phyloP scores from a whole-genome alignment of 2,113 vertebrate genomes.

The Butorides virescens region DNA sequence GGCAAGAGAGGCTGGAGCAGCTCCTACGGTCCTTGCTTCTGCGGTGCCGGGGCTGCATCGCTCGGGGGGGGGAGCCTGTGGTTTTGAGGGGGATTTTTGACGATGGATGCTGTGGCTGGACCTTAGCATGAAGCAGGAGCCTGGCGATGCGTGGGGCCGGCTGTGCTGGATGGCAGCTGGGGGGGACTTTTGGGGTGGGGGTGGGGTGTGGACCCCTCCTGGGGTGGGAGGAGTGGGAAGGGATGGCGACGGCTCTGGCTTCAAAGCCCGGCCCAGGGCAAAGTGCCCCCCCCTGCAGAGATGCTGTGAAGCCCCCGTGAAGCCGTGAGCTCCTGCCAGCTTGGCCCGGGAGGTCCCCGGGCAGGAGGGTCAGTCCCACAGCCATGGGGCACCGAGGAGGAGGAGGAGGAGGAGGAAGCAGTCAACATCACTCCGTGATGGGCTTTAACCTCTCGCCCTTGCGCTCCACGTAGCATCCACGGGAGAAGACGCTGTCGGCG shows the following conservation, averaged over 20 bases:
- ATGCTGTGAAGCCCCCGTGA: neutral
- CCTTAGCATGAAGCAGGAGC: neutral
- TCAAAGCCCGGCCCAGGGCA: accelerated
- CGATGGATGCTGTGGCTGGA: neutral
- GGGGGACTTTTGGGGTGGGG: no score
- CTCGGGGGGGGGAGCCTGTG: neutral
- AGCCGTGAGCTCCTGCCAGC: neutral
- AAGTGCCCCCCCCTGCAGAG: neutral
- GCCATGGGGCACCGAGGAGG: neutral
- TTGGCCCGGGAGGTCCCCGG: neutral
- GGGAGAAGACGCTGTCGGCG: neutral
- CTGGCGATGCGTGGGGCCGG: neutral
- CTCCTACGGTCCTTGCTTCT: neutral
- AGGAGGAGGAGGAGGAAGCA: neutral
- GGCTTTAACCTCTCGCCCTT: neutral
- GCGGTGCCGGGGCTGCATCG: accelerated
- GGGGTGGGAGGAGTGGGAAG: neutral
- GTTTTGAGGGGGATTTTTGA: neutral
- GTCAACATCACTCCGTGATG: accelerated
- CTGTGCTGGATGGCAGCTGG: neutral
- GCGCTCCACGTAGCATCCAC: neutral
- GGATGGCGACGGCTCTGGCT: neutral
- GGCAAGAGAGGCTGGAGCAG: neutral
- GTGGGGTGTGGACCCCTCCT: neutral
- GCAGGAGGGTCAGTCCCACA: accelerated